A percentile compares a stretch with the other conserved stretches of the same genome.
These are phyloP conservation scores for Spea bombifrons DNA, from an alignment of 2,113 vertebrate species.

Conservation along the genomic window DNA sequence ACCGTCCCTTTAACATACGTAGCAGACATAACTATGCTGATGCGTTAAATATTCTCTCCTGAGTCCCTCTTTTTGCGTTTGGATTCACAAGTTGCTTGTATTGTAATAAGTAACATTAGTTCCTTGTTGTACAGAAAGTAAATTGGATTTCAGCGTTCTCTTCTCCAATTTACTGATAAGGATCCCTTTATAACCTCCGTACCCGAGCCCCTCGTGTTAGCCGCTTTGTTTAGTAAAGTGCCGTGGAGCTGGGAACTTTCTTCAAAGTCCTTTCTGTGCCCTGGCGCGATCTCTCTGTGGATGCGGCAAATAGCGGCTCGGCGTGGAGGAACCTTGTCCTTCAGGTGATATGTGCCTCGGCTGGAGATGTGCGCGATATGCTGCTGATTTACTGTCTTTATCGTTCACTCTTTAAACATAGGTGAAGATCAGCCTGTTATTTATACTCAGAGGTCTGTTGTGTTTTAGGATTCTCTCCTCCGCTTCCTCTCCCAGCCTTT, in stretches of 20 bases:
- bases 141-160: background rate
- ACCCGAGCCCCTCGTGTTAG: background rate
- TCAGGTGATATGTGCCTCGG: conserved; percentile 3
- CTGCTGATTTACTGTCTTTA: conserved; percentile 24
- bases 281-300: background rate
- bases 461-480: background rate
- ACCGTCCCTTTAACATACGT: too few relatives aligned
- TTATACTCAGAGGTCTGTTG: background rate
- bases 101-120: background rate
- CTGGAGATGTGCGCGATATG: background rate
- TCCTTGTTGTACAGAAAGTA: background rate
- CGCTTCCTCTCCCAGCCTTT: conserved; percentile 10
- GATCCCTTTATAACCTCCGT: background rate
- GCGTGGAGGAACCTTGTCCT: background rate
- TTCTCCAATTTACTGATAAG: conserved; percentile 1
- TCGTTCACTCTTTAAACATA: conserved; percentile 19
- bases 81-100: background rate
- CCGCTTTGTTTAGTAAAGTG: background rate
- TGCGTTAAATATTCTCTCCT: background rate
- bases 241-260: background rate
- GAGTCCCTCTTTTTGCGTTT: background rate
- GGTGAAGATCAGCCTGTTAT: conserved; percentile 20
- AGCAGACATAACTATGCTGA: too few relatives aligned
- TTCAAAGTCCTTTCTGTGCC: background rate
- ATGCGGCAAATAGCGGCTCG: background rate